Conservation (phyloP, 1,140 invertebrate genomes). For the Drosophila bifasciata region DNA sequence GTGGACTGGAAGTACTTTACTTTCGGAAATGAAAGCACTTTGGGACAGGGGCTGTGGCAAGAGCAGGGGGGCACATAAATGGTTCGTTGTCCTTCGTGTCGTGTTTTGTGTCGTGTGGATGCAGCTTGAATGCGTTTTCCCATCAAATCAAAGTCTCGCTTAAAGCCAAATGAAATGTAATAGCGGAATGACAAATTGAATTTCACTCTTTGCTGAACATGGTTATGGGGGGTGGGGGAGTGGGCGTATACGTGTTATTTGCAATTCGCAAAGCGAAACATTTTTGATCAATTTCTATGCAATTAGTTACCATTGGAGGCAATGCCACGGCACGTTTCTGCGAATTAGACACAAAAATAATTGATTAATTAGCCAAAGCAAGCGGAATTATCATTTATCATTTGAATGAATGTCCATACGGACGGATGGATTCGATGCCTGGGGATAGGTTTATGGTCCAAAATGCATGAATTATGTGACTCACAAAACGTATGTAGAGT, state of each 20-base stretch:
- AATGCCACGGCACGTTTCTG: background rate
- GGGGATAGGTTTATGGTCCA: slow-evolving; percentile 15
- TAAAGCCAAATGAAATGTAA: no score
- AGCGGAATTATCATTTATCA: slow-evolving; percentile 7
- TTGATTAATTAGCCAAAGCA: slow-evolving; percentile 62
- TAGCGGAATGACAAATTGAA: slow-evolving; percentile 57
- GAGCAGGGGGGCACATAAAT: no score
- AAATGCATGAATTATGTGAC: slow-evolving; percentile 3
- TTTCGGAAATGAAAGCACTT: no score
- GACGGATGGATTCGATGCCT: slow-evolving; percentile 30
- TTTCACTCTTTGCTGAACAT: slow-evolving; percentile 52
- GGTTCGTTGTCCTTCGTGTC: no score
- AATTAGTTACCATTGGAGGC: slow-evolving; percentile 18
- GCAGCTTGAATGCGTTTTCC: no score
- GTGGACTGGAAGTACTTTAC: no score
- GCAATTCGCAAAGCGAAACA: slow-evolving; percentile 31
- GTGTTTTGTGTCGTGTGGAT: no score
- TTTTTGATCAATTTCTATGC: slow-evolving; percentile 38
- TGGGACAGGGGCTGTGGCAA: no score
- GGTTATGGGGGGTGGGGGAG: background rate
- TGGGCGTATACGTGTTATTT: slow-evolving; percentile 66
- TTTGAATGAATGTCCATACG: slow-evolving; percentile 19
- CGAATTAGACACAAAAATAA: slow-evolving; percentile 44
- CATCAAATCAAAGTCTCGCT: no score
- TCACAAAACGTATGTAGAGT: no score